phyloP scores from a whole-genome alignment of 2,888 invertebrate species.

The Lochmaea crataegi region DNA sequence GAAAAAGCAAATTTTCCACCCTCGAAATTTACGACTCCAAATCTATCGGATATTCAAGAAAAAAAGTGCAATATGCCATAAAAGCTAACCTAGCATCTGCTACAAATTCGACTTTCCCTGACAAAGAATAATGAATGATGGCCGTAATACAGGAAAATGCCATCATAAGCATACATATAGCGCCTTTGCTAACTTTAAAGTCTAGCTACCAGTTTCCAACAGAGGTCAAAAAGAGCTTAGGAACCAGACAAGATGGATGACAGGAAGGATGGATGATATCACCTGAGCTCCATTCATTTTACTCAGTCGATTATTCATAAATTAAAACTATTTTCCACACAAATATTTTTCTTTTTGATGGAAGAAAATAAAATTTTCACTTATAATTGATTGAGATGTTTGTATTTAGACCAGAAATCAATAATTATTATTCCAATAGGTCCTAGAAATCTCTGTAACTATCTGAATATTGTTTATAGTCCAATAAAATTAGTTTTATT shows the following conservation, averaged over 20 bases:
- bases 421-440: too few relatives aligned
- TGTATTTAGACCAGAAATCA: too few relatives aligned
- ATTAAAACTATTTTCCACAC: constrained; percentile 27
- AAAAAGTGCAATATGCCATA: constrained; percentile 39
- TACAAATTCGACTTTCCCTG: constrained; percentile 49
- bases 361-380: too few relatives aligned
- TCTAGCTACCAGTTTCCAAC: constrained; percentile 41
- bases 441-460: too few relatives aligned
- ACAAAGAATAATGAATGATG: constrained; percentile 50
- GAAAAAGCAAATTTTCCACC: constrained; percentile 25
- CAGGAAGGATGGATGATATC: constrained; percentile 54
- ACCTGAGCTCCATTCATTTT: constrained; percentile 56
- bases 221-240: constrained; percentile 47
- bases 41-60: constrained; percentile 31
- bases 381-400: too few relatives aligned
- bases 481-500: too few relatives aligned
- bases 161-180: constrained; percentile 40
- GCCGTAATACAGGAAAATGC: constrained; percentile 39
- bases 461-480: too few relatives aligned
- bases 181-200: constrained; percentile 45
- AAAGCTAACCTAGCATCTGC: constrained; percentile 42
- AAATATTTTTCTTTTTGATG: too few relatives aligned
- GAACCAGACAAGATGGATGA: constrained; percentile 51
- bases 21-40: constrained; percentile 22
- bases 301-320: constrained; percentile 51